phyloP scores from a whole-genome alignment of 2,113 vertebrate genomes.

The Mormoops blainvillei region DNA sequence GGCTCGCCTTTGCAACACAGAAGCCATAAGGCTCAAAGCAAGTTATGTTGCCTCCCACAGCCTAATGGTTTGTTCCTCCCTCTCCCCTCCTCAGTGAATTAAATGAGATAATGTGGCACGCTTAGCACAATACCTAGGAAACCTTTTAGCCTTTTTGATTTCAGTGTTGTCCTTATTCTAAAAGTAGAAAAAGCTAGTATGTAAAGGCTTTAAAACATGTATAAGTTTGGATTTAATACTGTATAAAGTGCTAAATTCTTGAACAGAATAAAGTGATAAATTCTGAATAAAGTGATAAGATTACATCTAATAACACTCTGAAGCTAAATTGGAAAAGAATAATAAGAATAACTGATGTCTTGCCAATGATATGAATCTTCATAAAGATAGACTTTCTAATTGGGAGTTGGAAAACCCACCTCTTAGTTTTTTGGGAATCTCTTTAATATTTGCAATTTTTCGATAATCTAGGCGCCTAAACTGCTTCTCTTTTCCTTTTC shows the following conservation, averaged over 20 bases:
- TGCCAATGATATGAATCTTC: not conserved
- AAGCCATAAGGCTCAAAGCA: not conserved
- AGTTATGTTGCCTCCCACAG: not conserved
- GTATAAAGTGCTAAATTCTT: not conserved
- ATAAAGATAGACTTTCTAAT: not conserved
- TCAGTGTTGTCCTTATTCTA: not conserved
- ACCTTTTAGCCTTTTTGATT: not conserved
- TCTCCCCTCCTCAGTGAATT: not conserved
- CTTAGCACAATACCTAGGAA: not conserved
- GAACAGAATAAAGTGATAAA: not conserved
- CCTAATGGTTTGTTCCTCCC: rapidly evolving
- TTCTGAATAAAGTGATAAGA: not conserved
- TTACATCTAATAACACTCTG: not conserved
- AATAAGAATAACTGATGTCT: not conserved
- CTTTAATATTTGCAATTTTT: not conserved
- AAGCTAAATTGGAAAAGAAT: not conserved
- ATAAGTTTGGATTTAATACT: not conserved
- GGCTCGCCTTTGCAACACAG: not conserved
- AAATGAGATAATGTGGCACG: not conserved
- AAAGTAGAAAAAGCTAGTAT: not conserved
- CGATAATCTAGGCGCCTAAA: not conserved
- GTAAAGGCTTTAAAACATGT: not conserved
- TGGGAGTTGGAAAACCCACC: not conserved
- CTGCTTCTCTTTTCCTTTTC: not conserved
- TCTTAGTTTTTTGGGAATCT: not conserved